A percentile compares a stretch with the other conserved stretches of the same genome.
phyloP scores from a whole-genome alignment of 2,113 vertebrate genomes.

The Phrynocephalus versicolor region DNA sequence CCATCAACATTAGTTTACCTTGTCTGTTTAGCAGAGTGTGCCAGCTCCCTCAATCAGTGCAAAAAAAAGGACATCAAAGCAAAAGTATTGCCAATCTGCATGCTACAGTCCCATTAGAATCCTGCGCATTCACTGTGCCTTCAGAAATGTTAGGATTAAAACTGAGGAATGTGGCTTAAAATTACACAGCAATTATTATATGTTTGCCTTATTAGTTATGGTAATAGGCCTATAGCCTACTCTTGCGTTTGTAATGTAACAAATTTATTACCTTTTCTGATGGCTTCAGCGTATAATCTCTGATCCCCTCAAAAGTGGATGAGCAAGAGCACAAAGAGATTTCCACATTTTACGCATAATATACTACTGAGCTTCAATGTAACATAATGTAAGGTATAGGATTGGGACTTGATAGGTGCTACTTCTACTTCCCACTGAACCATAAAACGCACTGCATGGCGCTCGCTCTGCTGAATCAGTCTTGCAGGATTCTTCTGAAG shows the following conservation, averaged over 20 bases:
- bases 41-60: not conserved
- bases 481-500: too few species aligned
- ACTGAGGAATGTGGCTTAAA: not conserved
- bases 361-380: not conserved
- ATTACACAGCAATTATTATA: not conserved
- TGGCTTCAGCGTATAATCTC: not conserved
- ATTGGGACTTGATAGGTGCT: not conserved
- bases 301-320: not conserved
- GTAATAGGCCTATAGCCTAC: not conserved
- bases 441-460: not conserved
- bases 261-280: not conserved
- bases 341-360: not conserved
- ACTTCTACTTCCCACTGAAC: not conserved
- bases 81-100: not conserved
- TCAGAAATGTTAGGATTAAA: conserved; percentile 30
- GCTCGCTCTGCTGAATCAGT: not conserved
- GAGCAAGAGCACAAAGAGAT: not conserved
- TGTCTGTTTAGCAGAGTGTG: conserved; percentile 24
- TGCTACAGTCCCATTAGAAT: conserved; percentile 28
- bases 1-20: conserved; percentile 56
- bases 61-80: conserved; percentile 26
- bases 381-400: not conserved
- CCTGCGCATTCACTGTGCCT: not conserved
- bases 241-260: too few species aligned
- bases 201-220: too few species aligned